Evolutionary conservation across 2,888 invertebrate species (phyloP), one percentile per base, ranked within the genome.

Genomic region (Drosophila sordidula): DNA sequence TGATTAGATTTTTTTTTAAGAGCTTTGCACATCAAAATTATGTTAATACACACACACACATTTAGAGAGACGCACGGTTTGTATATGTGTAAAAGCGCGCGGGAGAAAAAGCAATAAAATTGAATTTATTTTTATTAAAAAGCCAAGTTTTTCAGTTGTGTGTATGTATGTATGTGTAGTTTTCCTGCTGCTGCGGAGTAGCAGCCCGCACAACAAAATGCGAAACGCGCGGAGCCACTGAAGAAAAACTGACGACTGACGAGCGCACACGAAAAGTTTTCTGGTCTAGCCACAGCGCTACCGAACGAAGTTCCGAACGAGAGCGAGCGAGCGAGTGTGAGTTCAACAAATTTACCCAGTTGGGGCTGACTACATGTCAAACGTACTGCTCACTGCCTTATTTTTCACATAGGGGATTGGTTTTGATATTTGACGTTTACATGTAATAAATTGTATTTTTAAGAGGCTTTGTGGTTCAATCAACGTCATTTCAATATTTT

Each of bases 211-310:
- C 85, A 81, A 78, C 87, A 80, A 80, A 89, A 89, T 85, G 75
- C 75, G 85, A 81, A 80, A 90, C 89, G 84, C 89, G 89, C 90
- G 90, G 87, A 89, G 90, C 90, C 79, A 84, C 86, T 86, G 83
- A 83, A 87, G 82, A 83, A 87, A 87, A 83, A 79, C 86, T 83
- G 88, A 89, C 80, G 87, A 86, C 89, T 86, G 87, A 82, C 80
- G 68, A 66, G 65, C 77, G 70, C 67, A 51, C 70, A 72, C 85
- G 75, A 73, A 87, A 78, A 78, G 66, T 82, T 77, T 80, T 80
- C 71, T 78, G 56, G 61, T 65, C 75, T 68, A 77, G 78, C 62
- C 66, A 46, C 56, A 50, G 51, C 51, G 55, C 59, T 39, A 69
- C 36, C 62, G 81, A 80, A 80, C 86, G 80, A 83, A 75, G 79